Percentiles rank a stretch among this genome's conserved stretches.
These are phyloP conservation scores for Aegithalos caudatus DNA, from an alignment of 2,113 vertebrate genomes.

Conservation along the genomic window DNA sequence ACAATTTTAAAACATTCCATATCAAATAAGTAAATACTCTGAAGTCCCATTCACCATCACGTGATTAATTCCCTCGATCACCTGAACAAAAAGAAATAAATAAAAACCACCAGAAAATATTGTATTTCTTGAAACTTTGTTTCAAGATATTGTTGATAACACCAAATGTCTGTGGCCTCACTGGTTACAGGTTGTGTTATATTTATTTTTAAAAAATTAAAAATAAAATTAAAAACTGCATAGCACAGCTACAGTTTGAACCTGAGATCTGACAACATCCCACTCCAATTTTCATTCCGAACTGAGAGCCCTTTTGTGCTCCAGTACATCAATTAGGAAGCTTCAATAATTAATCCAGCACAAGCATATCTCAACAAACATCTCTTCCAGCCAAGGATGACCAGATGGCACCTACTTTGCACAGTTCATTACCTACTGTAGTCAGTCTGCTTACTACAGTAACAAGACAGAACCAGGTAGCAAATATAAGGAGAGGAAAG, in stretches of 20 bases:
- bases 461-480: not conserved
- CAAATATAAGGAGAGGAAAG: not conserved
- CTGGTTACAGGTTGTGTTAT: not conserved
- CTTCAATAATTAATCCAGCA: not conserved
- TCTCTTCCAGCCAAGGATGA: not conserved
- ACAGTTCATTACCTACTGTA: not conserved
- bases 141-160: not conserved
- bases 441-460: not conserved
- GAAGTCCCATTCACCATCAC: not conserved
- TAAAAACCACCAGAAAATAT: not conserved
- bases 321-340: not conserved
- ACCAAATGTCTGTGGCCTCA: not conserved
- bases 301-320: not conserved
- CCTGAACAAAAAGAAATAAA: not conserved
- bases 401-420: not conserved
- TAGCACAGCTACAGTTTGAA: not conserved
- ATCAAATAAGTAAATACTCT: not conserved
- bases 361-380: not conserved
- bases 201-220: not conserved
- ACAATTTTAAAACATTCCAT: not conserved
- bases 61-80: accelerated
- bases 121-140: not conserved
- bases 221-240: not conserved
- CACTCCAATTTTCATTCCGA: not conserved
- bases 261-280: not conserved